Conservation (phyloP, 2,888 invertebrate species). For the Heteromyza rotundicornis region DNA sequence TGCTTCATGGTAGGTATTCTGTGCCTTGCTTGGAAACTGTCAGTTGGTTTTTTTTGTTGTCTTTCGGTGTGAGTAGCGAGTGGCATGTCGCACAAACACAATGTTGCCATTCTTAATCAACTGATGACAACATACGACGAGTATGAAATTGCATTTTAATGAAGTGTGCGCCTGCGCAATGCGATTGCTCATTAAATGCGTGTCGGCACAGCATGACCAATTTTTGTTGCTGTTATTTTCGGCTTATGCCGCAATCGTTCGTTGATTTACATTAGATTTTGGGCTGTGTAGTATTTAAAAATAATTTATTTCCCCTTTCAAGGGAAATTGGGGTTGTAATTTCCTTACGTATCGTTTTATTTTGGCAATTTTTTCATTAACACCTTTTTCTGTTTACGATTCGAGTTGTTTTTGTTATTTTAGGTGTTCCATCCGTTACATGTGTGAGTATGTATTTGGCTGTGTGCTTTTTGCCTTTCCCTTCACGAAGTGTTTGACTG, state of each 20-base stretch:
- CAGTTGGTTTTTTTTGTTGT: slow-evolving; percentile 4
- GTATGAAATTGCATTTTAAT: slow-evolving; percentile 50
- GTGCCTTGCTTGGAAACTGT: no score
- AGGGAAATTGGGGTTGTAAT: slow-evolving; percentile 31
- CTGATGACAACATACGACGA: slow-evolving; percentile 49
- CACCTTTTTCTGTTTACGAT: slow-evolving; percentile 11
- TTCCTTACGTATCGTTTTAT: slow-evolving; percentile 28
- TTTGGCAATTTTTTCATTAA: slow-evolving; percentile 14
- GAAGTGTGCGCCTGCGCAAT: slow-evolving; percentile 33
- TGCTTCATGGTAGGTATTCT: no score
- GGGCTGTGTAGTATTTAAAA: neutral
- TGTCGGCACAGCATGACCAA: no score
- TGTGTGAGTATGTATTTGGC: neutral
- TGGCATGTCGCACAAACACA: neutral
- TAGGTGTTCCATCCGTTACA: slow-evolving; percentile 8
- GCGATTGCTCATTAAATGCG: neutral
- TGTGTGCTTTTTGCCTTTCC: neutral
- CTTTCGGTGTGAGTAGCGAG: neutral
- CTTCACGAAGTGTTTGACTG: neutral
- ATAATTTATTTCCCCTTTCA: slow-evolving; percentile 8
- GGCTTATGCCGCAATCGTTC: neutral
- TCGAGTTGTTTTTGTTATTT: slow-evolving; percentile 19
- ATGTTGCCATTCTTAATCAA: slow-evolving; percentile 39
- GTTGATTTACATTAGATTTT: neutral
- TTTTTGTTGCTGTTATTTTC: no score